phyloP scores from a whole-genome alignment of 2,888 invertebrate species.

The Sinhomidia bicolor region DNA sequence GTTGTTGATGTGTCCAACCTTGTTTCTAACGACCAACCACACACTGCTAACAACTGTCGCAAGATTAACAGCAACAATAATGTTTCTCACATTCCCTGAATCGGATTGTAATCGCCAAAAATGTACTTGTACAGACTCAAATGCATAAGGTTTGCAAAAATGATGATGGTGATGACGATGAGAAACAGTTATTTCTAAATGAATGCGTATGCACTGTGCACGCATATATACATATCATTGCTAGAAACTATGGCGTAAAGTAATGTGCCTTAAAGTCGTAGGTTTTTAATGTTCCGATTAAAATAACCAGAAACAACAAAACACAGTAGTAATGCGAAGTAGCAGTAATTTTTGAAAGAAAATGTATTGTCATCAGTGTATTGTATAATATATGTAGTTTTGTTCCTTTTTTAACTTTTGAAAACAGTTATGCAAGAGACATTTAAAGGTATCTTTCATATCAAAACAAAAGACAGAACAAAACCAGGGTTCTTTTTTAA shows the following conservation, averaged over 20 bases:
- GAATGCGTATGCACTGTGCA: slow-evolving; percentile 14
- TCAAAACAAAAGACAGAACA: slow-evolving; percentile 24
- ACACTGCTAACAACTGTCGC: not conserved
- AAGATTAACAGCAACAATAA: not conserved
- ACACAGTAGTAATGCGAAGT: no score
- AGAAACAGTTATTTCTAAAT: slow-evolving; percentile 40
- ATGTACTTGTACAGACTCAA: not conserved
- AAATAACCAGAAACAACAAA: not conserved
- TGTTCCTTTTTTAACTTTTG: not conserved
- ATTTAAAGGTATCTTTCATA: slow-evolving; percentile 4
- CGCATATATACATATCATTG: not conserved
- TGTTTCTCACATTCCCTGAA: not conserved
- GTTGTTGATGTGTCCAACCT: not conserved
- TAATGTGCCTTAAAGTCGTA: no score
- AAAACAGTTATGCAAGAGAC: slow-evolving; percentile 48
- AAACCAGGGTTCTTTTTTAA: not conserved
- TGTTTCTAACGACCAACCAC: slow-evolving; percentile 5
- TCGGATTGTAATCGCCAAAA: not conserved
- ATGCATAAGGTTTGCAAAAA: not conserved
- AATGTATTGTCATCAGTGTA: no score
- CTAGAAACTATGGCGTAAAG: not conserved
- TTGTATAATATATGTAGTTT: not conserved
- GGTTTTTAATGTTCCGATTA: not conserved
- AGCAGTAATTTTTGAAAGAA: no score
- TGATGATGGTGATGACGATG: slow-evolving; percentile 11